Evolutionary conservation across 2,113 vertebrate species (phyloP).

Genomic region (Lycocorax pyrrhopterus): DNA sequence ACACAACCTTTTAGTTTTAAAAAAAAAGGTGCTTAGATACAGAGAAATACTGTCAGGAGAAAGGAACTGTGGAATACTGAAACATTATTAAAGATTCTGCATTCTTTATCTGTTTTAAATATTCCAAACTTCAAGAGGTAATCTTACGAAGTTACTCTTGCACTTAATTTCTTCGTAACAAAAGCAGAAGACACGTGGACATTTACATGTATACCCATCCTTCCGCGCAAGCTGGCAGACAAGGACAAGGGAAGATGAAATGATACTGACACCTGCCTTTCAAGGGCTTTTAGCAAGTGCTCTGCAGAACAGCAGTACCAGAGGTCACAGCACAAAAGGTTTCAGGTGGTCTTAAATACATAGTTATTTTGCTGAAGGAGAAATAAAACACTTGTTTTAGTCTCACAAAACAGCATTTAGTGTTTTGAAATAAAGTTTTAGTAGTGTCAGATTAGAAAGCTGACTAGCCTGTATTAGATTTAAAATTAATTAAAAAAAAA

Average conservation of each 20-base stretch:
- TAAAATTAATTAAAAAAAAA: not conserved
- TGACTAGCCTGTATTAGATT: not conserved
- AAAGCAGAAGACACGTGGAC: not conserved
- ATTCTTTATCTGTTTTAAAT: not conserved
- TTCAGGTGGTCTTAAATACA: not conserved
- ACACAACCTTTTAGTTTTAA: not conserved
- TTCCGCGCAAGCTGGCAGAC: not conserved
- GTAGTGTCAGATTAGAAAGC: conserved; percentile 18
- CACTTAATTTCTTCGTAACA: not conserved
- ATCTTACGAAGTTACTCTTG: not conserved
- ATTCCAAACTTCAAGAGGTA: not conserved
- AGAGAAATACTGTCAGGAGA: not conserved
- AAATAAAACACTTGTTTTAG: not conserved
- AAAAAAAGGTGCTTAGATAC: not conserved
- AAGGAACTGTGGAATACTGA: not conserved
- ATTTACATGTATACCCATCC: not conserved
- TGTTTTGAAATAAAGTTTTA: conserved; percentile 27
- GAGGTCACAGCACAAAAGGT: not conserved
- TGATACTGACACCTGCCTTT: not conserved
- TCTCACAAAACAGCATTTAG: conserved; percentile 30
- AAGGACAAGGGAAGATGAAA: not conserved
- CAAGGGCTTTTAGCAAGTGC: not conserved
- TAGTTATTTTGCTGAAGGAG: not conserved
- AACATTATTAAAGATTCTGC: not conserved
- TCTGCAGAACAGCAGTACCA: not conserved